Conservation (phyloP, 2,113 vertebrate species). For the Trogon melanurus region DNA sequence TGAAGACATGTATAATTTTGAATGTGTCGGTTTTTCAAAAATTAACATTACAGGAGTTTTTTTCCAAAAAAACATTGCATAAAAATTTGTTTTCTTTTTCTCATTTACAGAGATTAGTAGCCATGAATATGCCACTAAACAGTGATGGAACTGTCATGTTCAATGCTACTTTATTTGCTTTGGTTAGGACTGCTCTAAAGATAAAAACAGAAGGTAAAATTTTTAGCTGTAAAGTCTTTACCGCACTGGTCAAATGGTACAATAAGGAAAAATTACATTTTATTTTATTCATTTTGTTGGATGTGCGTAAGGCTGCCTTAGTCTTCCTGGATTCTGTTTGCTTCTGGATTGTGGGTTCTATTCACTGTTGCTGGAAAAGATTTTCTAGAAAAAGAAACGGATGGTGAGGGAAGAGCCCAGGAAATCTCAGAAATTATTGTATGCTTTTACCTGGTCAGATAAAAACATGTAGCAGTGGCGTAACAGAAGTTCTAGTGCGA, state of each 20-base stretch:
- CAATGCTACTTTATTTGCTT: conserved; percentile 96
- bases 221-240: neutral
- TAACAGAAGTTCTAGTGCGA: neutral
- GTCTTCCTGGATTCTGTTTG: neutral
- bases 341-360: neutral
- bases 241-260: neutral
- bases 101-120: conserved; percentile 89
- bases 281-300: neutral
- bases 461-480: neutral
- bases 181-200: conserved; percentile 97
- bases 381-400: neutral
- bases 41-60: neutral
- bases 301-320: neutral
- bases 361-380: neutral
- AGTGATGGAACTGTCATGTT: conserved; percentile 99
- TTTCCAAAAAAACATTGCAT: neutral
- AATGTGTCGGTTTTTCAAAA: neutral
- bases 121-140: conserved; percentile 99
- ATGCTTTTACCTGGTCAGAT: neutral
- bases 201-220: conserved; percentile 97
- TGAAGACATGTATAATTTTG: neutral
- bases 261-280: neutral
- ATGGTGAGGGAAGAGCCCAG: neutral
- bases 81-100: conserved; percentile 23
- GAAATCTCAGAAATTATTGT: neutral